phyloP scores from a whole-genome alignment of 53 echinoderm and acorn worm genomes.

The Paelopatides confundens region DNA sequence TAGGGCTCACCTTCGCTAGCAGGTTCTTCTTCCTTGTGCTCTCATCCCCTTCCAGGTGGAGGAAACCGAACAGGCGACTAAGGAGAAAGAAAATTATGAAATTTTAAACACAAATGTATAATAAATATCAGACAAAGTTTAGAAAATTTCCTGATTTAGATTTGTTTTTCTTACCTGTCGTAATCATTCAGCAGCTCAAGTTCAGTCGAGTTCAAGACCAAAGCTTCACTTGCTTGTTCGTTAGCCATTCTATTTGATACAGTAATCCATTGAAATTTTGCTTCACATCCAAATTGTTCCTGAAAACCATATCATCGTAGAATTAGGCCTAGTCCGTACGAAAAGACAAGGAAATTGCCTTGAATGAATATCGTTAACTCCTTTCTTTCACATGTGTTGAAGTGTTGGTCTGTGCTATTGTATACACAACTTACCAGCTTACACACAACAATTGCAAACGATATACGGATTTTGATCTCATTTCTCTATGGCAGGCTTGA shows the following conservation, averaged over 20 bases:
- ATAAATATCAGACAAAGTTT: neutral
- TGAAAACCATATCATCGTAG: constrained; percentile 31
- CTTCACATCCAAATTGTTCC: constrained; percentile 26
- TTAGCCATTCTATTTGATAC: constrained; percentile 50
- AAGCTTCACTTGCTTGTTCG: constrained; percentile 45
- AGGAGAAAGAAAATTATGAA: constrained; percentile 25
- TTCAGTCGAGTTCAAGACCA: constrained; percentile 45
- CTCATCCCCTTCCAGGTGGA: constrained; percentile 84
- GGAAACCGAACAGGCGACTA: constrained; percentile 98
- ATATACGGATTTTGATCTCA: constrained; percentile 38
- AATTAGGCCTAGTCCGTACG: neutral
- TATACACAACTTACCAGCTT: neutral
- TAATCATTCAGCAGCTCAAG: constrained; percentile 47
- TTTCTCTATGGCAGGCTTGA: constrained; percentile 25
- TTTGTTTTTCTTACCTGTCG: constrained; percentile 25
- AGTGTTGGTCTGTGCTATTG: neutral
- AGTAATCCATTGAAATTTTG: constrained; percentile 34
- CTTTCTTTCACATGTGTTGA: neutral
- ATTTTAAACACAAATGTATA: neutral
- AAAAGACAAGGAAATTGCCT: neutral
- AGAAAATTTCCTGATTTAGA: neutral
- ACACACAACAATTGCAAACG: constrained; percentile 39
- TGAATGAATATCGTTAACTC: neutral
- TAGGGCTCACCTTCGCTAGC: constrained; percentile 83
- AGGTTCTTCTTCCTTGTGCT: constrained; percentile 89